phyloP scores from a whole-genome alignment of 2,113 vertebrate genomes.

The Danio rerio region GRCz12tu NC_133186.1:34482501-34483000 shows the following conservation, averaged over 20 bases:
- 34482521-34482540: conserved; percentile 26
- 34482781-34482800: background rate
- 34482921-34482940: no score
- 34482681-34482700: background rate
- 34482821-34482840: background rate
- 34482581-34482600: conserved; percentile 2
- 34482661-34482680: background rate
- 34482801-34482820: background rate
- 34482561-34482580: conserved; percentile 34
- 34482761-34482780: background rate
- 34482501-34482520: conserved; percentile 56
- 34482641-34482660: conserved; percentile 20
- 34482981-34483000: no score
- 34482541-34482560: conserved; percentile 48
- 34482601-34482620: conserved; percentile 25
- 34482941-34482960: no score
- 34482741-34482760: background rate
- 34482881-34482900: background rate
- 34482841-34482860: conserved; percentile 8
- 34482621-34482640: background rate
- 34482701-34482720: background rate
- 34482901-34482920: background rate
- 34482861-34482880: background rate
- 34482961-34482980: no score
- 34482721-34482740: background rate